A percentile compares a stretch with the other conserved stretches of the same genome.
Conservation (phyloP, 2,113 vertebrate genomes). For the Notothenia coriiceps region DNA sequence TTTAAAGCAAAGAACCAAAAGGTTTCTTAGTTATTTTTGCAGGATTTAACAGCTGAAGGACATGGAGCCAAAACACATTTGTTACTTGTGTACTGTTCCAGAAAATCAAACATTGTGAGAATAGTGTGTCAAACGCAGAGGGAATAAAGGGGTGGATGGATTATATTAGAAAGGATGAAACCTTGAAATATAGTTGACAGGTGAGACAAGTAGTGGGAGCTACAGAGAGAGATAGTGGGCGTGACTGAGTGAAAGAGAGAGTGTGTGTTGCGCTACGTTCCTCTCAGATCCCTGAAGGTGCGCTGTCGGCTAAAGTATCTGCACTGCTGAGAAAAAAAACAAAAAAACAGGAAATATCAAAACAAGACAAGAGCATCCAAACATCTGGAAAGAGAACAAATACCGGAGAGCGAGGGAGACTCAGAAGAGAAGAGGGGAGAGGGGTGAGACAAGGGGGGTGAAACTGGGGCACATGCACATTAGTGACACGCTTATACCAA, state of each 20-base stretch:
- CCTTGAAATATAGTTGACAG: slow-evolving; percentile 33
- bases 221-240: slow-evolving; percentile 16
- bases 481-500: slow-evolving; percentile 51
- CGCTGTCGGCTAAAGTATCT: slow-evolving; percentile 35
- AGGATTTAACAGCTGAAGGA: background rate
- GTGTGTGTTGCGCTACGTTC: slow-evolving; percentile 42
- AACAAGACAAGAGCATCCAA: slow-evolving; percentile 29
- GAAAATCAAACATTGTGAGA: slow-evolving; percentile 6
- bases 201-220: slow-evolving; percentile 36
- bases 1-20: slow-evolving; percentile 4
- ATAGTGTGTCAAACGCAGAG: background rate
- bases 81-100: background rate
- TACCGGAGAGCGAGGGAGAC: background rate
- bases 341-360: background rate
- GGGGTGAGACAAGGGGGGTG: slow-evolving; percentile 11
- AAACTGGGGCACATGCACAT: slow-evolving; percentile 66
- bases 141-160: background rate
- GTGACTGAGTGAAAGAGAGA: slow-evolving; percentile 22
- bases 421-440: background rate
- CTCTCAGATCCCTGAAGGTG: slow-evolving; percentile 60
- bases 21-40: background rate
- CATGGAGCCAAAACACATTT: background rate
- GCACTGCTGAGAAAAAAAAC: slow-evolving; percentile 66
- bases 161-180: slow-evolving; percentile 8
- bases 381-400: slow-evolving; percentile 29